phyloP scores from a whole-genome alignment of 2,113 vertebrate species.

The Helogale parvula region DNA sequence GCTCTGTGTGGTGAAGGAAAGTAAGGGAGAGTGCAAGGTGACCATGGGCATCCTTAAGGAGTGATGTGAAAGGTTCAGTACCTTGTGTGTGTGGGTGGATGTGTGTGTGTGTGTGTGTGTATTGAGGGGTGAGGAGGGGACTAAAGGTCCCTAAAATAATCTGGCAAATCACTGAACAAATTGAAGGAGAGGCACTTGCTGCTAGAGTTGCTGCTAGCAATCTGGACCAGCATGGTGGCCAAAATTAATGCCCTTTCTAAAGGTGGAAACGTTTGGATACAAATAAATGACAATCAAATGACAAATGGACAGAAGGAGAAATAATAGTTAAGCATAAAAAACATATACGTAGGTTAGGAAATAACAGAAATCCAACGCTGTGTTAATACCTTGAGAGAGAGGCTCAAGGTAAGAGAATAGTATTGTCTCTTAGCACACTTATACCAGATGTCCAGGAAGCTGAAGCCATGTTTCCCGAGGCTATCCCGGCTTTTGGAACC shows the following conservation, averaged over 20 bases:
- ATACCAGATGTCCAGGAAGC: not conserved
- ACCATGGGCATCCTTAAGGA: not conserved
- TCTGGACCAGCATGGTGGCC: not conserved
- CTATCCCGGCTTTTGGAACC: not conserved
- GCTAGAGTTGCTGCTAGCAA: not conserved
- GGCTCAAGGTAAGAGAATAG: not conserved
- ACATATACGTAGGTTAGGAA: not conserved
- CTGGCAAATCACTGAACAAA: not conserved
- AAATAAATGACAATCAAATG: not conserved
- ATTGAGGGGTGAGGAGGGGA: not conserved
- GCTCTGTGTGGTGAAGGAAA: not conserved
- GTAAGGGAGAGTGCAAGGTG: not conserved
- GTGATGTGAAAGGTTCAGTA: not conserved
- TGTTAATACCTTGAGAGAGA: not conserved
- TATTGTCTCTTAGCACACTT: not conserved
- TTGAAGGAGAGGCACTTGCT: not conserved
- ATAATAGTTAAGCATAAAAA: not conserved
- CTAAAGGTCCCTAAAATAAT: not conserved
- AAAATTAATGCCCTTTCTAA: not conserved
- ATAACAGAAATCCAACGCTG: not conserved
- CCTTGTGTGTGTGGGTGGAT: too few relatives aligned
- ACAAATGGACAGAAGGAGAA: not conserved
- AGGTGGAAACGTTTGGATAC: not conserved
- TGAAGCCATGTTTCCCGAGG: not conserved
- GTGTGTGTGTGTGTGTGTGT: not conserved